Evolutionary conservation across 2,113 vertebrate species (phyloP).

Genomic region (Natator depressus): DNA sequence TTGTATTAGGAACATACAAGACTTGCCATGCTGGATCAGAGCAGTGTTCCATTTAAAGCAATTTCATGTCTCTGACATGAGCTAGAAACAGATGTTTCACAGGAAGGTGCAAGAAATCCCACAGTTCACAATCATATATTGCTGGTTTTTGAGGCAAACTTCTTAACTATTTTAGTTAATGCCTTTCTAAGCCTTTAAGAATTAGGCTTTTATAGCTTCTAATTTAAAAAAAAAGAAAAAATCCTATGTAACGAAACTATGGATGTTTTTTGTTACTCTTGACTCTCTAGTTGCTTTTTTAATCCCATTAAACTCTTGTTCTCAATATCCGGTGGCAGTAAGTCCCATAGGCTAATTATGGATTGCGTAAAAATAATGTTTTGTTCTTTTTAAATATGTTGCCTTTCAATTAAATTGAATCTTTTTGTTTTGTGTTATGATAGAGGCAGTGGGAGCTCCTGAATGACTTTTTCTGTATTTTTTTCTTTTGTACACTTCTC

Average conservation of each 20-base stretch:
- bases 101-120: not conserved
- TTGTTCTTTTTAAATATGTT: not conserved
- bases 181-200: not conserved
- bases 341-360: not conserved
- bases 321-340: not conserved
- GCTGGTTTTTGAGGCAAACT: not conserved
- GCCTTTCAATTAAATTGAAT: not conserved
- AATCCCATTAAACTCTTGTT: not conserved
- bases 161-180: not conserved
- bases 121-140: not conserved
- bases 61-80: not conserved
- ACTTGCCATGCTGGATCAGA: not conserved
- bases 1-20: not conserved
- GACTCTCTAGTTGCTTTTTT: not conserved
- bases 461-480: not conserved
- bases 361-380: not conserved
- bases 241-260: not conserved
- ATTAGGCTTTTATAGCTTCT: not conserved
- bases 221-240: not conserved
- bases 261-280: slow-evolving; percentile 3
- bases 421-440: not conserved
- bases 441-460: not conserved
- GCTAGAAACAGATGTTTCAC: not conserved
- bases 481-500: not conserved
- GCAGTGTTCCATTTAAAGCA: not conserved